Evolutionary conservation across 2,888 invertebrate species (phyloP).

Genomic region (Epinotia bilunana): DNA sequence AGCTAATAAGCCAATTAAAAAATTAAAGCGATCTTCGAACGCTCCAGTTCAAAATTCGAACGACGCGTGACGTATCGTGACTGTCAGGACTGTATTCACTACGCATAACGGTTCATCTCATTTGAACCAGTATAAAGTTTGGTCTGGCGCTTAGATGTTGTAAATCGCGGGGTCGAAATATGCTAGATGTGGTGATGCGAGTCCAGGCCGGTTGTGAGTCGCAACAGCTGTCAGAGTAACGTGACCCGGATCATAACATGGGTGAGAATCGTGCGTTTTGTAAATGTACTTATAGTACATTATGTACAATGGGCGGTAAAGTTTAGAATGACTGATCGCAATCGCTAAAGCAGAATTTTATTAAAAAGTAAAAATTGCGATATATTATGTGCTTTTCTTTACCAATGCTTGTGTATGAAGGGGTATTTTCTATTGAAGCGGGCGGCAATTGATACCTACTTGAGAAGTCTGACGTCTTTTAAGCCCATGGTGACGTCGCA

Average conservation of each 20-base stretch:
- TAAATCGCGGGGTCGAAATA: not conserved
- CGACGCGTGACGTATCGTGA: constrained; percentile 44
- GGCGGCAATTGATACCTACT: too few species aligned
- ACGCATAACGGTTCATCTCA: not conserved
- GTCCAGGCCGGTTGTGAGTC: not conserved
- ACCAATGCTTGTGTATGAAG: not conserved
- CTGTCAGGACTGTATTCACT: constrained; percentile 5
- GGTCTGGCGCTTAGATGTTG: not conserved
- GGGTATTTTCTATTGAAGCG: too few species aligned
- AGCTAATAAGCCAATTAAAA: constrained; percentile 45
- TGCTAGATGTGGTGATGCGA: not conserved
- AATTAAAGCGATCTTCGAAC: constrained; percentile 43
- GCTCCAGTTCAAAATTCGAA: constrained; percentile 41
- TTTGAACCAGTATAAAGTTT: not conserved
- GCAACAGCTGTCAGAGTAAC: constrained; percentile 35
- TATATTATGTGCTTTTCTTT: not conserved
- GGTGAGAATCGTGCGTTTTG: constrained; percentile 39
- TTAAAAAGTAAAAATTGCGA: not conserved
- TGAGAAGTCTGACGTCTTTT: too few species aligned
- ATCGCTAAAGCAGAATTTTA: not conserved
- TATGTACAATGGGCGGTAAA: not conserved
- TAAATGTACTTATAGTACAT: constrained; percentile 39
- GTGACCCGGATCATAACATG: constrained; percentile 42
- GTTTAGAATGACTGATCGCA: not conserved
- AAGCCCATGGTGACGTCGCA: too few species aligned